A percentile compares a stretch with the other conserved stretches of the same genome.
These are phyloP conservation scores for Nomada hirtipes DNA, from an alignment of 2,888 invertebrate genomes.

Conservation along the genomic window DNA sequence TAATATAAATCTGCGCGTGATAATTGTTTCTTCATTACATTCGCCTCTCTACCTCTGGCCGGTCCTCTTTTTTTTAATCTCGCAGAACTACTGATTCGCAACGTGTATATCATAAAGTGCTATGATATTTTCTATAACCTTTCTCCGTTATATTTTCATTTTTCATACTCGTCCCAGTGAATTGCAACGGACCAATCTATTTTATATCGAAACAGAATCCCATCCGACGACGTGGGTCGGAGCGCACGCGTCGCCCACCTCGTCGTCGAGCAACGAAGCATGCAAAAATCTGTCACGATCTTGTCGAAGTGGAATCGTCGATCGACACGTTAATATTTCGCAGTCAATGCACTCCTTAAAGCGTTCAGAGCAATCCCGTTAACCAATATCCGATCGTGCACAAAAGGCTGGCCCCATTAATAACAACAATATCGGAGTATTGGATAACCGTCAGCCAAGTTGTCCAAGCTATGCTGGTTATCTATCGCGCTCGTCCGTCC, in stretches of 20 bases:
- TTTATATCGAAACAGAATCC: background rate
- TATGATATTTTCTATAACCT: too few species aligned
- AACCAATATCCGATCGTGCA: constrained; percentile 44
- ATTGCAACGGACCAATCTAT: background rate
- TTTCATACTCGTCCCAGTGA: background rate
- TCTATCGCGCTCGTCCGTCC: constrained; percentile 48
- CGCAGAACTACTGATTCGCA: too few species aligned
- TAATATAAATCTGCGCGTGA: background rate
- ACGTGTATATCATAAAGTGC: too few species aligned
- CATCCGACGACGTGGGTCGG: background rate
- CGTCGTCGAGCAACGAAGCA: background rate
- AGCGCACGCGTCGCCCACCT: background rate
- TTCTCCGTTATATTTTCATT: background rate
- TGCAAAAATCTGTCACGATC: constrained; percentile 3
- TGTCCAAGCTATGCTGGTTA: constrained; percentile 35
- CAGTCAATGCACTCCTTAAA: constrained; percentile 21
- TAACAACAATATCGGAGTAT: constrained; percentile 58
- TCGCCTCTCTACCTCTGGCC: rapidly evolving
- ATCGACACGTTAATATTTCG: constrained; percentile 9
- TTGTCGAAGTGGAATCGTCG: constrained; percentile 7
- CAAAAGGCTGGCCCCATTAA: constrained; percentile 46
- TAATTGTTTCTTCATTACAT: background rate
- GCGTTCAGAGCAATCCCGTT: constrained; percentile 38
- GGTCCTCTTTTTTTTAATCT: too few species aligned
- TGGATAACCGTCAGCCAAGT: constrained; percentile 54